A percentile compares a stretch with the other conserved stretches of the same genome.
phyloP scores from a whole-genome alignment of 2,888 invertebrate genomes.

The Drosophila silvestris region DNA sequence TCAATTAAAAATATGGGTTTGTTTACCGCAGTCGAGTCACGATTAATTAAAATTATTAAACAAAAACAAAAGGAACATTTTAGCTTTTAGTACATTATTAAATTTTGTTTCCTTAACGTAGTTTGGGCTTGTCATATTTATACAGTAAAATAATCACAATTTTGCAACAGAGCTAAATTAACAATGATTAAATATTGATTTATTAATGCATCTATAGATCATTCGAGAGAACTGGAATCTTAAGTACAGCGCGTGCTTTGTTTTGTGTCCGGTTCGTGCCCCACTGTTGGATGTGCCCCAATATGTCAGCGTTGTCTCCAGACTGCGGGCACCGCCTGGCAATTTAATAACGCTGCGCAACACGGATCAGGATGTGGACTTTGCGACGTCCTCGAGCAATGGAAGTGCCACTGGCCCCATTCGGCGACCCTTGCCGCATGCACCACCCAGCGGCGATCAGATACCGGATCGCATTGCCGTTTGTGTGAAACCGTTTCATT shows the following conservation, averaged over 20 bases:
- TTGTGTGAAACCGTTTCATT: slow-evolving; percentile 96
- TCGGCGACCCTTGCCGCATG: slow-evolving; percentile 19
- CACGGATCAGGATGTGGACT: slow-evolving; percentile 86
- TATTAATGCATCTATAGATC: slow-evolving; percentile 86
- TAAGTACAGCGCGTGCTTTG: slow-evolving; percentile 95
- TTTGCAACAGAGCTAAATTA: neutral
- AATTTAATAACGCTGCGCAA: slow-evolving; percentile 89
- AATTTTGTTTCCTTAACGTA: neutral
- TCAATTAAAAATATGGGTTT: neutral
- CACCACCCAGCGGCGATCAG: slow-evolving; percentile 76
- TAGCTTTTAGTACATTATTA: neutral
- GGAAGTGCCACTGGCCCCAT: slow-evolving; percentile 17
- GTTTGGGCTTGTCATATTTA: neutral
- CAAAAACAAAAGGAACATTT: neutral
- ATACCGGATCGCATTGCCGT: slow-evolving; percentile 89
- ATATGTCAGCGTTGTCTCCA: slow-evolving; percentile 90
- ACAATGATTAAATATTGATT: neutral
- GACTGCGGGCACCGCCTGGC: slow-evolving; percentile 87
- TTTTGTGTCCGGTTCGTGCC: slow-evolving; percentile 91
- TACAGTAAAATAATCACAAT: neutral
- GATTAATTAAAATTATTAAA: neutral
- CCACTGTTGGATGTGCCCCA: slow-evolving; percentile 87
- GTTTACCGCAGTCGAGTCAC: neutral
- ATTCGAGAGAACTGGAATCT: slow-evolving; percentile 97
- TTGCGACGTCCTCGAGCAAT: slow-evolving; percentile 46